These are phyloP conservation scores for Podarcis lilfordi DNA, from an alignment of 2,797 vertebrate species.

Conservation along the genomic window DNA sequence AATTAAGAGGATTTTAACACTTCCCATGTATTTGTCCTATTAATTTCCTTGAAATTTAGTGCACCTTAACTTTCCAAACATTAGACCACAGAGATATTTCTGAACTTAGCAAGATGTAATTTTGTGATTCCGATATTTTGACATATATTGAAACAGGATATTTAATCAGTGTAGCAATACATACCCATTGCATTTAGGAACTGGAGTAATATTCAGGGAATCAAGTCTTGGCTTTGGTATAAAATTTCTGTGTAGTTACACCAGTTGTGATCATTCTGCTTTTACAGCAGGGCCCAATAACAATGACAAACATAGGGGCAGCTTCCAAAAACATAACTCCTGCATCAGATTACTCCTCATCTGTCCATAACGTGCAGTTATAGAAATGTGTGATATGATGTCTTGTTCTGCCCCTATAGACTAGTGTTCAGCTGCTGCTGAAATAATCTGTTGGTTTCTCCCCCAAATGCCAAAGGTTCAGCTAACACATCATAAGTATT, in stretches of 20 bases:
- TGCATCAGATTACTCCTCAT: not conserved
- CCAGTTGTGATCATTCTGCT: constrained; percentile 3
- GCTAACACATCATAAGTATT: not conserved
- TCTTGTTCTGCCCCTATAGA: not conserved
- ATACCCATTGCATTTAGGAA: not conserved
- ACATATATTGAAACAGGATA: constrained; percentile 38
- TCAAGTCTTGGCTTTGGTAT: not conserved
- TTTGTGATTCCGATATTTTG: constrained; percentile 57
- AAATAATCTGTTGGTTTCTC: not conserved
- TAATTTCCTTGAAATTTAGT: constrained; percentile 72
- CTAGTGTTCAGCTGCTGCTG: not conserved
- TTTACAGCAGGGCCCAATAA: not conserved
- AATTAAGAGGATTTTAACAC: constrained; percentile 69
- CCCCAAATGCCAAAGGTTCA: not conserved
- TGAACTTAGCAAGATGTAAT: constrained; percentile 60
- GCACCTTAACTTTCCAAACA: constrained; percentile 37
- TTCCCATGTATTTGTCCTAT: constrained; percentile 70
- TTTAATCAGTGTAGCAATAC: not conserved
- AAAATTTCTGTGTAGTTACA: not conserved
- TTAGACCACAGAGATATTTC: not conserved
- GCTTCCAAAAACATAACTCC: not conserved
- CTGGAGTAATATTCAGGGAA: not conserved
- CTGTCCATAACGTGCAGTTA: not conserved
- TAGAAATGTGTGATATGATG: not conserved
- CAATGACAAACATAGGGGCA: not conserved